Evolutionary conservation across 2,888 invertebrate genomes (phyloP).

Genomic region (Drosophila diplacantha): DNA sequence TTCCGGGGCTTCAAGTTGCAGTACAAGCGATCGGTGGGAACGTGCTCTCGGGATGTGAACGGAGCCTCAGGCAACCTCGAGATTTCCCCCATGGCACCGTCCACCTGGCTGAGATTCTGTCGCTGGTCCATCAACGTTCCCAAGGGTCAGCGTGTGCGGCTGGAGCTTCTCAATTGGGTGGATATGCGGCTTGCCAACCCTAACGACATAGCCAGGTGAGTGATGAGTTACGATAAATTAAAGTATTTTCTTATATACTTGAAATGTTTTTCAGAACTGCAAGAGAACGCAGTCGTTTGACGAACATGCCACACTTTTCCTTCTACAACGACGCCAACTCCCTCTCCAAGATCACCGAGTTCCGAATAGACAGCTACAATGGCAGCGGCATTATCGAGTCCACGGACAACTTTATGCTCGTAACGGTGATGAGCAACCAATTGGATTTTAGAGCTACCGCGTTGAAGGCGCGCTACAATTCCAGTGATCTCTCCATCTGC

Average conservation of each 20-base stretch:
- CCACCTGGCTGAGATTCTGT: constrained; percentile 78
- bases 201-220: constrained; percentile 21
- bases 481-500: constrained; percentile 79
- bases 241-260: no score
- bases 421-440: constrained; percentile 78
- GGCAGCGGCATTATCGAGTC: constrained; percentile 80
- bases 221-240: neutral
- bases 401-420: constrained; percentile 81
- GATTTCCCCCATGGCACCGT: neutral
- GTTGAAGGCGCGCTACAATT: constrained; percentile 83
- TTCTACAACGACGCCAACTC: constrained; percentile 59
- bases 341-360: constrained; percentile 72
- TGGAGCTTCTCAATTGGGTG: constrained; percentile 81
- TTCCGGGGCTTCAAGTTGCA: constrained; percentile 82
- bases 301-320: constrained; percentile 24
- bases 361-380: constrained; percentile 72
- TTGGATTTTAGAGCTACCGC: constrained; percentile 66
- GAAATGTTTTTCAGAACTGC: neutral
- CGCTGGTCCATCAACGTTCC: constrained; percentile 85
- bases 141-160: constrained; percentile 81
- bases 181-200: neutral
- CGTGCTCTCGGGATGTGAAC: constrained; percentile 83
- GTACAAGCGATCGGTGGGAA: constrained; percentile 79
- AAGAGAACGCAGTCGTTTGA: neutral
- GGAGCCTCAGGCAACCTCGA: constrained; percentile 80